Evolutionary conservation across 1,140 invertebrate species (phyloP).

Genomic region (Brachionus sp.): DNA sequence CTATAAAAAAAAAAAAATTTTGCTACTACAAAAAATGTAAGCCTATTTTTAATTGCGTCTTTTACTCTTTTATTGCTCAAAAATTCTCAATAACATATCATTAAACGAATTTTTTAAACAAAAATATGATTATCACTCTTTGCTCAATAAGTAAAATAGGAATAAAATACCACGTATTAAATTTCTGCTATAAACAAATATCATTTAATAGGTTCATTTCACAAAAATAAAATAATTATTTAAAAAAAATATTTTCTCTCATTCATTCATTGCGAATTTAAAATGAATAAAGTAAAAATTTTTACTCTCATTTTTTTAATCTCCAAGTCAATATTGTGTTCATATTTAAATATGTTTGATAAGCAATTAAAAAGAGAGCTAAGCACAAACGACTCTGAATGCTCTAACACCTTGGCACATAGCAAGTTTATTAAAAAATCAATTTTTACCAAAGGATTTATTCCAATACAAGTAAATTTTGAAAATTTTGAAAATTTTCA

Average conservation of each 20-base stretch:
- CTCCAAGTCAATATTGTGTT: not conserved
- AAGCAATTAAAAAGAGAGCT: not conserved
- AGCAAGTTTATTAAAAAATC: not conserved
- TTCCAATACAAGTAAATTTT: not conserved
- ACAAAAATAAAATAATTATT: not conserved
- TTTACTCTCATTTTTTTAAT: not conserved
- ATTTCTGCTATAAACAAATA: not conserved
- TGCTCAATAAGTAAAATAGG: not conserved
- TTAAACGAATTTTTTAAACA: too few species aligned
- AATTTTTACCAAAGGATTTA: not conserved
- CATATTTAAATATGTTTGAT: not conserved
- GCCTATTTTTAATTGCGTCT: too few species aligned
- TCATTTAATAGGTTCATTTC: not conserved
- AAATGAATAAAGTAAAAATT: not conserved
- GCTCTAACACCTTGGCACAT: not conserved
- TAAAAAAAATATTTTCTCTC: not conserved
- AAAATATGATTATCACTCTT: too few species aligned
- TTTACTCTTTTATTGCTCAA: too few species aligned
- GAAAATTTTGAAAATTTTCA: not conserved
- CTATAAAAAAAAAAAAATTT: too few species aligned
- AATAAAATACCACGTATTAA: too few species aligned
- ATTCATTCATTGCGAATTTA: not conserved
- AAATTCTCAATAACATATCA: too few species aligned
- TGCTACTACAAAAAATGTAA: too few species aligned
- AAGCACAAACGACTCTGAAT: not conserved